Evolutionary conservation across 2,113 vertebrate species (phyloP).

Genomic region (Myiozetetes cayanensis): DNA sequence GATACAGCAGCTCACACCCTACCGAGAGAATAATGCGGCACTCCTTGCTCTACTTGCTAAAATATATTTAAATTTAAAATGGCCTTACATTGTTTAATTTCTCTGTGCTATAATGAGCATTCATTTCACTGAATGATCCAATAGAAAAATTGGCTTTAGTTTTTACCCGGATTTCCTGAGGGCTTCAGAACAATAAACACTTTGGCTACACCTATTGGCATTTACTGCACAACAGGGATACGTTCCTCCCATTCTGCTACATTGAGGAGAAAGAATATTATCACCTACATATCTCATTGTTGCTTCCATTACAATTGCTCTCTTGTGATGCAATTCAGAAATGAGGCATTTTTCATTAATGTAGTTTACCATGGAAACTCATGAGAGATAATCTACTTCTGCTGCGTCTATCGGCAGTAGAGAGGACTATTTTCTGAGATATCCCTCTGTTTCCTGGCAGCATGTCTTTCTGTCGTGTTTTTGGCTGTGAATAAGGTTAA

Average conservation of each 20-base stretch:
- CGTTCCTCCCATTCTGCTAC: slow-evolving; percentile 36
- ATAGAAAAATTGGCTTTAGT: slow-evolving; percentile 59
- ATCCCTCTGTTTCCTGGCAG: slow-evolving; percentile 19
- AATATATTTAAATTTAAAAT: slow-evolving; percentile 76
- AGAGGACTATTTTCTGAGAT: background rate
- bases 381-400: slow-evolving; percentile 8
- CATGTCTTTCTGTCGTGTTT: background rate
- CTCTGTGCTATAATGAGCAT: slow-evolving; percentile 60
- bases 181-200: slow-evolving; percentile 53
- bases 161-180: slow-evolving; percentile 61
- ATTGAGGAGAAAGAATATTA: slow-evolving; percentile 50
- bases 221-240: slow-evolving; percentile 29
- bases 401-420: background rate
- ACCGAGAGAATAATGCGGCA: slow-evolving; percentile 72
- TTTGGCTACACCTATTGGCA: slow-evolving; percentile 41
- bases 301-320: slow-evolving; percentile 66
- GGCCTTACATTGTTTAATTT: slow-evolving; percentile 63
- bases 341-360: slow-evolving; percentile 67
- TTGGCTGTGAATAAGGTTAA: slow-evolving; percentile 1
- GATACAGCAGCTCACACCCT: slow-evolving; percentile 59
- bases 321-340: slow-evolving; percentile 65
- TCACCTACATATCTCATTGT: slow-evolving; percentile 57
- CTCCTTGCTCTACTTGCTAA: slow-evolving; percentile 56
- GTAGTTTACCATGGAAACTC: slow-evolving; percentile 68
- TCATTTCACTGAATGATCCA: slow-evolving; percentile 51